Evolutionary conservation across 2,888 invertebrate species (phyloP).

Genomic region (Plebejus argus): DNA sequence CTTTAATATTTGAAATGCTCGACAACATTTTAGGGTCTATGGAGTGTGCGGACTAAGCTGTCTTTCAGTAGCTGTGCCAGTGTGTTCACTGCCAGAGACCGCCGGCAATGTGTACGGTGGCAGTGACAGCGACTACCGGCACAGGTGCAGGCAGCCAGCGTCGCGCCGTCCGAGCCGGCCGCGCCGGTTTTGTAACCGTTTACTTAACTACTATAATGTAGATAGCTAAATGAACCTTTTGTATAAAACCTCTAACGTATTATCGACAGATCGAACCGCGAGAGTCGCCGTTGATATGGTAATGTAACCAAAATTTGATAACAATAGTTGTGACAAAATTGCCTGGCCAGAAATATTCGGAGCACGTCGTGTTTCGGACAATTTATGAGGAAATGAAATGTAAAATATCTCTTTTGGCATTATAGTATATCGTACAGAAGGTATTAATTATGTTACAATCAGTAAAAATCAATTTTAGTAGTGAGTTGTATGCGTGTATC

Average conservation of each 20-base stretch:
- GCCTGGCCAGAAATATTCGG: not conserved
- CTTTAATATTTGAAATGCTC: not conserved
- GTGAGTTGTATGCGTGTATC: too few species aligned
- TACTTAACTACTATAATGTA: conserved; percentile 30
- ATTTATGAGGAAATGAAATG: too few species aligned
- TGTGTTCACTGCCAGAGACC: not conserved
- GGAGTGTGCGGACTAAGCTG: not conserved
- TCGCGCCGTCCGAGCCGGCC: conserved; percentile 20
- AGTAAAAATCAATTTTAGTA: not conserved
- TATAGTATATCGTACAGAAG: not conserved
- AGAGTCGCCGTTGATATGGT: not conserved
- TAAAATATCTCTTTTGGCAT: not conserved
- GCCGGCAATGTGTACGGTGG: too few species aligned
- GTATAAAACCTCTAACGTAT: not conserved
- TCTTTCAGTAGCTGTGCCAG: not conserved
- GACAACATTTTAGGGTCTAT: not conserved
- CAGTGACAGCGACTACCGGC: not conserved
- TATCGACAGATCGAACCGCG: not conserved
- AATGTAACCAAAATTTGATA: not conserved
- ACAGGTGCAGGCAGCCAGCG: not conserved
- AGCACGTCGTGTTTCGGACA: not conserved
- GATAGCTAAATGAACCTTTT: conserved; percentile 25
- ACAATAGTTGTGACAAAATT: too few species aligned
- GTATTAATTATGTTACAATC: not conserved
- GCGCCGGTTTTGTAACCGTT: conserved; percentile 29